Percentiles rank a stretch among this genome's conserved stretches.
Conservation (phyloP, 2,888 invertebrate genomes). For the Amphimallon solstitiale region DNA sequence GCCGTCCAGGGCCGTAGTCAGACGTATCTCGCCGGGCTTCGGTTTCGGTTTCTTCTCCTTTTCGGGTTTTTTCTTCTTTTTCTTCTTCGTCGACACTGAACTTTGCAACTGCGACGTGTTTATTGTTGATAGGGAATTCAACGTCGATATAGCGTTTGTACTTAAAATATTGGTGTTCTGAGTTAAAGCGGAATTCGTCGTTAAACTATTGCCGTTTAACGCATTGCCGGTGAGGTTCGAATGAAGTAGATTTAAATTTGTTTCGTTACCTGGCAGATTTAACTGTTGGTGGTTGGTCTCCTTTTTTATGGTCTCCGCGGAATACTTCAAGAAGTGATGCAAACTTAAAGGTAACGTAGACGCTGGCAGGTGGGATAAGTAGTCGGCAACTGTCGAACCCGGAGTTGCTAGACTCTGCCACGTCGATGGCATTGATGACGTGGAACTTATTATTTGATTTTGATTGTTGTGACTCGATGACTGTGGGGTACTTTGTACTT, state of each 20-base stretch:
- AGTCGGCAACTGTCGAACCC: slow-evolving; percentile 86
- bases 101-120: slow-evolving; percentile 58
- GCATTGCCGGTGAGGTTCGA: slow-evolving; percentile 49
- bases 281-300: slow-evolving; percentile 67
- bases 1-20: slow-evolving; percentile 83
- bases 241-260: slow-evolving; percentile 56
- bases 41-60: slow-evolving; percentile 86
- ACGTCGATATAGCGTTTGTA: slow-evolving; percentile 65
- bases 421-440: slow-evolving; percentile 66
- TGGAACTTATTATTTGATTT: slow-evolving; percentile 64
- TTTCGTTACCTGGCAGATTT: slow-evolving; percentile 52
- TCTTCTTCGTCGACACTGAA: slow-evolving; percentile 71
- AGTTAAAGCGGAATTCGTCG: slow-evolving; percentile 49
- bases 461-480: slow-evolving; percentile 44
- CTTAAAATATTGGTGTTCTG: slow-evolving; percentile 56
- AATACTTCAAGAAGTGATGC: slow-evolving; percentile 86
- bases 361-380: slow-evolving; percentile 81
- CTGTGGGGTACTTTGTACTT: slow-evolving; percentile 45
- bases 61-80: slow-evolving; percentile 80
- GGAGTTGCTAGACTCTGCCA: slow-evolving; percentile 75
- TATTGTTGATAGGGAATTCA: slow-evolving; percentile 63
- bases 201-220: slow-evolving; percentile 57
- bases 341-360: slow-evolving; percentile 79
- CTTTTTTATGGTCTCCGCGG: slow-evolving; percentile 79
- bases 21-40: slow-evolving; percentile 84